These are phyloP conservation scores for Bombus fervidus DNA, from an alignment of 1,140 invertebrate genomes.

Conservation along the genomic window DNA sequence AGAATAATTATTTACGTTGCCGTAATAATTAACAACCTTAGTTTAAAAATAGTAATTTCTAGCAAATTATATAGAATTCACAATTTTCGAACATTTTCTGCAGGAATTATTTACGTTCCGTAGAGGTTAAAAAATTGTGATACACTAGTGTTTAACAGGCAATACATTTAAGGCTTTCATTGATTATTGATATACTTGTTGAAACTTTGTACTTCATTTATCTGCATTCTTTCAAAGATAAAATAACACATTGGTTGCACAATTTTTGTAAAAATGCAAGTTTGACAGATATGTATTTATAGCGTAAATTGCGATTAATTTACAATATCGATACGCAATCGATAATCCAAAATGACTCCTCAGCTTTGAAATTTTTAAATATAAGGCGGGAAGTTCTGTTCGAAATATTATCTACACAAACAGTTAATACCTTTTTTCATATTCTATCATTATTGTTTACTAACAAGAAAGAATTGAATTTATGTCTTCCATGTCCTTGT, in stretches of 20 bases:
- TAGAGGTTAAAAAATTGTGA: constrained; percentile 21
- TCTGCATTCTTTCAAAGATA: neutral
- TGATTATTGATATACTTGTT: neutral
- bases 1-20: neutral
- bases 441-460: neutral
- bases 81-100: neutral
- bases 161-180: neutral
- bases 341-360: neutral
- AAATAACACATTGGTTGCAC: neutral
- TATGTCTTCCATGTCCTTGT: neutral
- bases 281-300: neutral
- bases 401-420: neutral
- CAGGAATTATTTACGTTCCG: neutral
- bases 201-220: neutral
- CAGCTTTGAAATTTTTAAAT: neutral
- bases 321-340: neutral
- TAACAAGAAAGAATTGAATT: neutral
- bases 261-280: neutral
- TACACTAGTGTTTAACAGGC: neutral
- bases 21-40: neutral
- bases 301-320: neutral
- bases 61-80: too few species aligned
- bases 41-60: neutral
- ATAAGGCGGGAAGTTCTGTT: neutral
- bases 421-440: neutral